Conservation (phyloP, 2,113 vertebrate genomes). For the Pluvialis apricaria region DNA sequence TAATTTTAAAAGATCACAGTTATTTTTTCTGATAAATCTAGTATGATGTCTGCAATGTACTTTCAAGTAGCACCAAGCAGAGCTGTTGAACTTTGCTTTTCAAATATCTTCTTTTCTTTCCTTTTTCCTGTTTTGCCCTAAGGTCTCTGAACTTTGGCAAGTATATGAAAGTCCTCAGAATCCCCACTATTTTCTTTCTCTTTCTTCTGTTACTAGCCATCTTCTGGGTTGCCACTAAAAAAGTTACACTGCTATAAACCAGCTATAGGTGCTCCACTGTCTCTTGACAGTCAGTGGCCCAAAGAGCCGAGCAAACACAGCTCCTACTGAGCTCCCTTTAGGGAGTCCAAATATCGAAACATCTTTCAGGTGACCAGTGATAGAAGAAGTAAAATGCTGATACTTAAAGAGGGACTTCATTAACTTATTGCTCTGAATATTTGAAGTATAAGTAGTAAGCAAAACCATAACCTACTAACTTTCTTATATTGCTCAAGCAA, state of each 20-base stretch:
- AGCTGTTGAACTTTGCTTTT: slow-evolving; percentile 30
- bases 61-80: slow-evolving; percentile 53
- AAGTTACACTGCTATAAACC: background rate
- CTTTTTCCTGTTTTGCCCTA: slow-evolving; percentile 12
- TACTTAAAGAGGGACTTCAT: background rate
- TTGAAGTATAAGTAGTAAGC: background rate
- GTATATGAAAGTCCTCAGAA: background rate
- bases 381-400: background rate
- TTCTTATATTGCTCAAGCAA: background rate
- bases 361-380: background rate
- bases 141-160: slow-evolving; percentile 38
- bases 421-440: background rate
- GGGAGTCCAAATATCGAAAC: background rate
- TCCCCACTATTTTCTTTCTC: slow-evolving; percentile 4
- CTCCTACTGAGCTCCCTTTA: background rate
- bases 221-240: background rate
- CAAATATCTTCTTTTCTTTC: background rate
- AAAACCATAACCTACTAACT: background rate
- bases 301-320: background rate
- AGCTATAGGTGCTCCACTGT: background rate
- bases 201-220: background rate
- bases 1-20: background rate
- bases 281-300: background rate
- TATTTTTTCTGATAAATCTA: slow-evolving; percentile 23
- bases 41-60: background rate